Base-by-base conservation (phyloP, 1,140 invertebrate species). In the Trichogramma pretiosum region DNA sequence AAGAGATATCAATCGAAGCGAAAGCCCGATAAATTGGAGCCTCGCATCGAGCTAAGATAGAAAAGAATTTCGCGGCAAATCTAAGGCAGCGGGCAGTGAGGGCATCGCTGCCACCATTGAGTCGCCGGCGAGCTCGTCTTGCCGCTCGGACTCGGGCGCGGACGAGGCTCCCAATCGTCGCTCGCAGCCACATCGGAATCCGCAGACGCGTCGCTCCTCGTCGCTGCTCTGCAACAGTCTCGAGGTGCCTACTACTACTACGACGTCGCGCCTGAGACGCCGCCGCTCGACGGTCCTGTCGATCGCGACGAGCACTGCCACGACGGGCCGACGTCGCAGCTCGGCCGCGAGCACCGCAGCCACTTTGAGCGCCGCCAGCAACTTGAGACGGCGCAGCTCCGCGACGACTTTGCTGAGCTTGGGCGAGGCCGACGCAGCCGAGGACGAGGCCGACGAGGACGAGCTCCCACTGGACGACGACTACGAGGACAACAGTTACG, bases 61-160 rank as follows among this genome's bases (percentile, higher is more conserved):
- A 36, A 1, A 3, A 9, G 11, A 11, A 14, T 35, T 2, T 37
- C 23, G 35, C 37, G 36, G 14, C 19, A 16, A 32, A 16, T 11
- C 13, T 11, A n/a, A 16, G 13, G 45, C 18, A 16, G 17, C 17
- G 7, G 14, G 46, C 14, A 10, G 36, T 28, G n/a, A n/a, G 5
- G 26, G 18, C 33, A 30, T 21, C 18, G 32, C 41, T 11, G 10
- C 45, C 45, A 71, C 56, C 62, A 71, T 72, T 72, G 66, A 71
- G 64, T 68, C 68, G 56, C 64, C 68, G 65, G 62, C 68, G 66
- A 70, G 67, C 54, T 72, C 61, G 19, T 66, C 68, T 46, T 69
- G 63, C 57, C 62, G 58, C 52, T 67, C 66, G 63, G 64, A 70
- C 57, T 62, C 62, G 58, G 65, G 63, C 60, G 59, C 63, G n/a